These are phyloP conservation scores for Sebastes vulpes DNA, from an alignment of 2,797 vertebrate species.

Conservation along the genomic window DNA sequence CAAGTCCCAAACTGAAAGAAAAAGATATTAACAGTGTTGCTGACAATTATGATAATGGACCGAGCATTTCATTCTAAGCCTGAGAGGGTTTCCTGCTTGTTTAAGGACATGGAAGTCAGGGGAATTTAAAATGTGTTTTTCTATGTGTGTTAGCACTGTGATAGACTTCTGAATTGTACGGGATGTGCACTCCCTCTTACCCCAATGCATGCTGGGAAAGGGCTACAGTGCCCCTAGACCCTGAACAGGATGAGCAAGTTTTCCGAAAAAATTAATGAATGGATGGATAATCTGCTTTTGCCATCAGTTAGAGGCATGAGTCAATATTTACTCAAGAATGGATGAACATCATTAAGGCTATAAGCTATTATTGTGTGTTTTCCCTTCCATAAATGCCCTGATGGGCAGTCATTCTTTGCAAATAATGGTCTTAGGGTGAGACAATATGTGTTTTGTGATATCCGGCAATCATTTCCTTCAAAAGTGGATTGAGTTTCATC, in stretches of 20 bases:
- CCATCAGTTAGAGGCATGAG: background rate
- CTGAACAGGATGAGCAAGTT: background rate
- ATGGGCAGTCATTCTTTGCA: slow-evolving; percentile 1
- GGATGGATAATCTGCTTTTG: background rate
- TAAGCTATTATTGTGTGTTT: background rate
- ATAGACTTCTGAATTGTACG: background rate
- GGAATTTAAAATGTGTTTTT: background rate
- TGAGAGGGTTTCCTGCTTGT: background rate
- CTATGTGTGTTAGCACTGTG: background rate
- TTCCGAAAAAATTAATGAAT: background rate
- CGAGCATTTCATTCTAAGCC: no score
- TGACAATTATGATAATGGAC: no score
- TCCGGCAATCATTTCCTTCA: background rate
- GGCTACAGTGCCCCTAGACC: background rate
- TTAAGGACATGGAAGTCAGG: background rate
- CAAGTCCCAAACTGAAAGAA: no score
- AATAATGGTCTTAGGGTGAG: background rate
- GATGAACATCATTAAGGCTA: background rate
- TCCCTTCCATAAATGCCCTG: background rate
- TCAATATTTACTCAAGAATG: slow-evolving; percentile 51
- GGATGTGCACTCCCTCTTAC: no score
- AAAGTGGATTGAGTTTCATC: slow-evolving; percentile 37
- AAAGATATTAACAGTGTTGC: no score
- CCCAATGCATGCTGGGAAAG: background rate
- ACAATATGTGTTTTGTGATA: slow-evolving; percentile 28